Evolutionary conservation across 2,113 vertebrate species (phyloP), one percentile per base, ranked within the genome.

Genomic region (Cololabis saira): DNA sequence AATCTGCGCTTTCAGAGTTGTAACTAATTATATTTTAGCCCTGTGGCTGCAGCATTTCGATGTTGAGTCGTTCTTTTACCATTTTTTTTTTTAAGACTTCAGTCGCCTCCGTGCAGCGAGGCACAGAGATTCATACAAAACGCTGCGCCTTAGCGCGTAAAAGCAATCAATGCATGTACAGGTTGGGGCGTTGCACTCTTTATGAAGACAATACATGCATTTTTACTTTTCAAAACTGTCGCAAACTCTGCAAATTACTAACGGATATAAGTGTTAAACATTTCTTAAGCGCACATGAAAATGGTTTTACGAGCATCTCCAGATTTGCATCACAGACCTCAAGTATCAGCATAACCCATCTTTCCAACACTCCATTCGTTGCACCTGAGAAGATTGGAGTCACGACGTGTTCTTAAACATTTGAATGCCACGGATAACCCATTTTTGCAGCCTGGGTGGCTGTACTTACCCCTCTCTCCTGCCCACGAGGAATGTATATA

Each of bases 131-230:
- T 61, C 67, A 37, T 74, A 67, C 78, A 82, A 52, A 70, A 83
- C 71, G 56, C 76, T 81, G 89, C 85, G 70, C 78, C 84, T 81
- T 84, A 74, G 83, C 83, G 80, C 85, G 56, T 73, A 62, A 80
- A 78, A 85, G 72, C 67, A 84, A 85, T 71, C 87, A 73, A 84
- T 86, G 75, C 74, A 56, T 55, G 62, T 61, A 24, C 66, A 66
- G 69, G 67, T 44, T 80, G 72, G 88, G 87, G 84, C 85, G 88
- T 89, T 62, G 83, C 76, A 74, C 66, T 66, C 33, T 18, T 6
- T 22, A 15, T 14, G 45, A 43, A 55, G 8, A 22, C 57, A 64
- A 24, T 15, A 24, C 16, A 27, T 1, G 48, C 1, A 4, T 77
- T 11, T 40, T 11, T 40, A 83, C 83, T 89, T 83, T 80, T 24